phyloP scores from a whole-genome alignment of 2,797 vertebrate genomes.

The Epinephelus coioides region DNA sequence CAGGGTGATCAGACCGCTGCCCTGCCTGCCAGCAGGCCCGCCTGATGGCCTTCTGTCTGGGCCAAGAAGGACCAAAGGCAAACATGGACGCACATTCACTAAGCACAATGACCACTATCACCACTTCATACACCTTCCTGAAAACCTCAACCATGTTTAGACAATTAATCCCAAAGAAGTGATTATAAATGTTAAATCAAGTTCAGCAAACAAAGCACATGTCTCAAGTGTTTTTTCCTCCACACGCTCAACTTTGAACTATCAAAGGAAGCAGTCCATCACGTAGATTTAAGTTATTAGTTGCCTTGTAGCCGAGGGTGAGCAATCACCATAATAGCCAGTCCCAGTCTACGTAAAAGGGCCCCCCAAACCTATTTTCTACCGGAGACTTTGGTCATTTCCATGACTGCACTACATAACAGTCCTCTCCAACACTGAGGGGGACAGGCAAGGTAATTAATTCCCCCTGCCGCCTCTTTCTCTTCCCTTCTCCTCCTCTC shows the following conservation, averaged over 20 bases:
- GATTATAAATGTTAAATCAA: neutral
- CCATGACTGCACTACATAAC: conserved; percentile 77
- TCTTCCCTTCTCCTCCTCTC: conserved; percentile 75
- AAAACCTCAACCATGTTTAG: neutral
- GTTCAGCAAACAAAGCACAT: conserved; percentile 17
- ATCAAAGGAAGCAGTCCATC: conserved; percentile 57
- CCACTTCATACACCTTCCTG: neutral
- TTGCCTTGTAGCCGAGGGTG: conserved; percentile 45
- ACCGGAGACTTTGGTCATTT: conserved; percentile 74
- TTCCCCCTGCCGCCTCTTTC: conserved; percentile 77
- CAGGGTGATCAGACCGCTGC: conserved; percentile 70
- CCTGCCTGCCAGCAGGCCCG: conserved; percentile 63
- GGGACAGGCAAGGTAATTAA: conserved; percentile 83
- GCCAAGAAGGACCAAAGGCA: conserved; percentile 65
- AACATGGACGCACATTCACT: conserved; percentile 39
- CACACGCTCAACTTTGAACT: conserved; percentile 32
- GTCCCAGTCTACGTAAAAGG: conserved; percentile 51
- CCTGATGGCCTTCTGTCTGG: conserved; percentile 69
- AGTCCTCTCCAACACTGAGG: conserved; percentile 67
- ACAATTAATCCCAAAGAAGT: neutral
- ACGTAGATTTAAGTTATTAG: conserved; percentile 63
- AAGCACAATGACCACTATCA: neutral
- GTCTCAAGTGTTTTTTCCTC: conserved; percentile 9
- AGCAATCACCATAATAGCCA: conserved; percentile 70
- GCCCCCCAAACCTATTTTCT: conserved; percentile 69